phyloP scores from a whole-genome alignment of 2,888 invertebrate species.

The Drosophila atroscutellata region DNA sequence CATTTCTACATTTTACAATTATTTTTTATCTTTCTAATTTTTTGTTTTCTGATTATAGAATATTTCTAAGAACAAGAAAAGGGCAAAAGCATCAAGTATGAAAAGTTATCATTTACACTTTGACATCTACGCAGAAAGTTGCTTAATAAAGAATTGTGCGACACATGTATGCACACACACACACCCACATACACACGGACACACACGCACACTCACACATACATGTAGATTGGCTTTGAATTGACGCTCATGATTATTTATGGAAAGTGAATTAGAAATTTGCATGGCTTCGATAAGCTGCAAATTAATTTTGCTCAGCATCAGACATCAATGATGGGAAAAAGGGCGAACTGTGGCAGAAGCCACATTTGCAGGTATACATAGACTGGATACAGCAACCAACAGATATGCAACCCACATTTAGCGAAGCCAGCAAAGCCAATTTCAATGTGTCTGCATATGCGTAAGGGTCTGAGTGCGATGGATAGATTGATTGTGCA shows the following conservation, averaged over 20 bases:
- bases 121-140: slow-evolving; percentile 29
- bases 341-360: slow-evolving; percentile 7
- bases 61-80: not conserved
- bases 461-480: not conserved
- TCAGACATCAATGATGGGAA: slow-evolving; percentile 22
- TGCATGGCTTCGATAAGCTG: slow-evolving; percentile 78
- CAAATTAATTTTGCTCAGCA: slow-evolving; percentile 70
- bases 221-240: slow-evolving; percentile 54
- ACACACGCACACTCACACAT: not conserved
- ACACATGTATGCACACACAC: slow-evolving; percentile 8
- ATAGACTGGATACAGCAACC: not conserved
- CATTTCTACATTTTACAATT: not conserved
- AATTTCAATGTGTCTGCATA: slow-evolving; percentile 25
- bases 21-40: not conserved
- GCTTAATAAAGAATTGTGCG: slow-evolving; percentile 22
- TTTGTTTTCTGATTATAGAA: not conserved
- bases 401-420: not conserved
- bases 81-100: not conserved
- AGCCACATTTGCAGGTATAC: slow-evolving; percentile 7
- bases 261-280: slow-evolving; percentile 76
- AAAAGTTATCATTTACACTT: slow-evolving; percentile 18
- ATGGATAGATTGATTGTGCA: not conserved
- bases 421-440: slow-evolving; percentile 36
- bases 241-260: slow-evolving; percentile 77
- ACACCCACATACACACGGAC: slow-evolving; percentile 7